Conservation (phyloP, 2,797 vertebrate genomes). For the Xerus rutilus region DNA sequence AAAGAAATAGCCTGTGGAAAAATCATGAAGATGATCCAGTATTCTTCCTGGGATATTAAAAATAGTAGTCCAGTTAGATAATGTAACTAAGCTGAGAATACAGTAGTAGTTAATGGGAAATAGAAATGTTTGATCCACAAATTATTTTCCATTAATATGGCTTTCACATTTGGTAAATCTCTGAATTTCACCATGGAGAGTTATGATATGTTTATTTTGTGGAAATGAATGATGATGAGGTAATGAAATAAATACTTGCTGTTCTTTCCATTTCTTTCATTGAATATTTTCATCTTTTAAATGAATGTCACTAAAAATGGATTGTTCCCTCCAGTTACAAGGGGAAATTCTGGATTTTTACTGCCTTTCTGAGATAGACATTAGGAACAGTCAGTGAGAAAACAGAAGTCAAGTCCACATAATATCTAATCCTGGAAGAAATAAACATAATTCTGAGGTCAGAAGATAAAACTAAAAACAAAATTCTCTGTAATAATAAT, state of each 20-base stretch:
- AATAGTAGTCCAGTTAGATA: background rate
- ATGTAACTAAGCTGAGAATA: background rate
- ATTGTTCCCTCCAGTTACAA: constrained; percentile 32
- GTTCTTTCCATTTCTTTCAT: constrained; percentile 16
- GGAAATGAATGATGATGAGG: background rate
- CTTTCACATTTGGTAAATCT: constrained; percentile 7
- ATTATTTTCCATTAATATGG: background rate
- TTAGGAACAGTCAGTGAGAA: constrained; percentile 1
- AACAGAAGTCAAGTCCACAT: background rate
- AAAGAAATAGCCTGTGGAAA: background rate
- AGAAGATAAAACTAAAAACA: constrained; percentile 16
- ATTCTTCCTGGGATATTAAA: background rate
- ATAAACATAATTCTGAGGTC: background rate
- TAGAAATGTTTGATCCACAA: background rate
- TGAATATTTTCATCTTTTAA: constrained; percentile 48
- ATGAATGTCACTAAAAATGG: background rate
- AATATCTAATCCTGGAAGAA: constrained; percentile 16
- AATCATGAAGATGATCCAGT: background rate
- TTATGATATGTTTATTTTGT: background rate
- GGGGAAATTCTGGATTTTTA: background rate
- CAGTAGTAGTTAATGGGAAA: background rate
- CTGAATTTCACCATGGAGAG: background rate
- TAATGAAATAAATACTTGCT: background rate
- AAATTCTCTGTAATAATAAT: constrained; percentile 43
- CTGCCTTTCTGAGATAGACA: background rate